Conservation (phyloP, 2,113 vertebrate genomes). For the Tenebrosternarchus preto region DNA sequence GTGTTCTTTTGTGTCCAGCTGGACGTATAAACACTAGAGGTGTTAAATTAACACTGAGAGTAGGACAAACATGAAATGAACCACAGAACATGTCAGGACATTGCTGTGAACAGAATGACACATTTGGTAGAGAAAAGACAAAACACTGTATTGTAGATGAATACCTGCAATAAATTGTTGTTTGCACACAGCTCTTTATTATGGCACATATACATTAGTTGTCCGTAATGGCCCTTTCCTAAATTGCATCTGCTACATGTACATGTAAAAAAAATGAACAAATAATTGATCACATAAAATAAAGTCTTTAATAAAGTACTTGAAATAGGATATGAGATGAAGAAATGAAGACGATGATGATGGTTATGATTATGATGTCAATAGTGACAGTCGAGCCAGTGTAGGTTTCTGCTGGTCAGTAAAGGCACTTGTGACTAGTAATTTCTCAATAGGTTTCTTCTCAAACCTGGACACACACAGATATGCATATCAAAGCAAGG, state of each 20-base stretch:
- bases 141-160: neutral
- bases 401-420: slow-evolving; percentile 4
- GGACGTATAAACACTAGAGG: too few relatives aligned
- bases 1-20: too few relatives aligned
- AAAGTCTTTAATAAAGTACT: neutral
- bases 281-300: too few relatives aligned
- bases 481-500: too few relatives aligned
- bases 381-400: slow-evolving; percentile 51
- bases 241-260: too few relatives aligned
- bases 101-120: neutral
- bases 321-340: slow-evolving; percentile 27
- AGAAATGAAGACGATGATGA: slow-evolving; percentile 50
- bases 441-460: neutral
- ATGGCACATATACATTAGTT: neutral
- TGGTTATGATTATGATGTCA: slow-evolving; percentile 54
- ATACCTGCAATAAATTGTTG: neutral
- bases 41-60: neutral
- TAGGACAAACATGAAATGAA: neutral
- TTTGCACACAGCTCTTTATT: neutral
- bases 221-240: too few relatives aligned
- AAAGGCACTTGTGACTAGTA: neutral
- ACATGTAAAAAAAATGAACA: too few relatives aligned
- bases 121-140: neutral
- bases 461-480: neutral
- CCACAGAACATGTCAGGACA: neutral